Conservation (phyloP, 2,888 invertebrate genomes). For the Ennomos fuscantarius region DNA sequence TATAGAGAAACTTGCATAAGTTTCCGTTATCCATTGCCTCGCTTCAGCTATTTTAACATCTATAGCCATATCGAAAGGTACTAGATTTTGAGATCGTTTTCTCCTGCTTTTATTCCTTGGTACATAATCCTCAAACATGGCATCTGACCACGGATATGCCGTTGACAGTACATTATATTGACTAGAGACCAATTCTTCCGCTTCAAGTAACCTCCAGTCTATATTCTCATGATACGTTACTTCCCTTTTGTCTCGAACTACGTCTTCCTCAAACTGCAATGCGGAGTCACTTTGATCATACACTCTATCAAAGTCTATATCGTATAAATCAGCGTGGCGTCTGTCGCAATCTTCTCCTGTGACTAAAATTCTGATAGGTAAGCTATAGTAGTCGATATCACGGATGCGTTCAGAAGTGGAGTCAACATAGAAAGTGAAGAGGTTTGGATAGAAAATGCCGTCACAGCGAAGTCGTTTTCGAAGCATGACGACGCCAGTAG, state of each 20-base stretch:
- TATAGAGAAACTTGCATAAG: conserved; percentile 94
- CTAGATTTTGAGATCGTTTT: conserved; percentile 73
- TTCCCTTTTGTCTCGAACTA: conserved; percentile 71
- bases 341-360: conserved; percentile 89
- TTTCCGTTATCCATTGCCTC: conserved; percentile 94
- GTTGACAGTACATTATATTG: conserved; percentile 77
- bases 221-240: conserved; percentile 62
- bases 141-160: conserved; percentile 83
- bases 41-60: conserved; percentile 90
- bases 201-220: conserved; percentile 80
- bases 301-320: conserved; percentile 84
- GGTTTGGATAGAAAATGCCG: conserved; percentile 92
- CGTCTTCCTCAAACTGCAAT: conserved; percentile 74
- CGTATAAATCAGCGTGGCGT: conserved; percentile 86
- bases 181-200: conserved; percentile 76
- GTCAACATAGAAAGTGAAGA: conserved; percentile 94
- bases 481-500: conserved; percentile 90
- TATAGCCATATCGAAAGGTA: conserved; percentile 85
- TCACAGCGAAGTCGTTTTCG: conserved; percentile 90
- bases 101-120: conserved; percentile 81
- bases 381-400: conserved; percentile 93
- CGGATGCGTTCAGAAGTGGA: conserved; percentile 92
- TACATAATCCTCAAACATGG: conserved; percentile 81
- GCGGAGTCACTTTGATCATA: conserved; percentile 82
- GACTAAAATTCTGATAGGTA: conserved; percentile 91